Evolutionary conservation across 2,113 vertebrate species (phyloP).

Genomic region (Parus major): DNA sequence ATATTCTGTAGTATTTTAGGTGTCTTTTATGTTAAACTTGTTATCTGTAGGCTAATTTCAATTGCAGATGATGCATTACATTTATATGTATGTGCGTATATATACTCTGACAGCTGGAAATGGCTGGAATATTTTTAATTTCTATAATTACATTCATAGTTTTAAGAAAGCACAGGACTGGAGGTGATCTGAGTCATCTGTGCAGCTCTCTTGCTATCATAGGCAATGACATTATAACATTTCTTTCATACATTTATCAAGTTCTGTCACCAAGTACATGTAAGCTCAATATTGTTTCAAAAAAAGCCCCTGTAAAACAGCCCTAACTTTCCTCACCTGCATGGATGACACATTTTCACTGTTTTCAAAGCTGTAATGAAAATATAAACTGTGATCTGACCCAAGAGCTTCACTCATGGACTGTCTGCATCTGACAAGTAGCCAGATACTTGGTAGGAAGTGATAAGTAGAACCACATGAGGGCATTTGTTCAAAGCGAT

Average conservation of each 20-base stretch:
- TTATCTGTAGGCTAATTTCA: not conserved
- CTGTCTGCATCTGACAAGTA: not conserved
- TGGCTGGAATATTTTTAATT: not conserved
- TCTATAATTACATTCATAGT: not conserved
- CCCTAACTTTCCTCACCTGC: not conserved
- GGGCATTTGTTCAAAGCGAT: not conserved
- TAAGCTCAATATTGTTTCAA: not conserved
- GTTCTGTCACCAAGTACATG: not conserved
- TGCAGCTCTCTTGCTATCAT: not conserved
- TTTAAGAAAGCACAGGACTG: not conserved
- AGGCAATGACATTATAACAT: not conserved
- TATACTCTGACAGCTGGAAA: not conserved
- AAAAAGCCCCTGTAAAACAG: not conserved
- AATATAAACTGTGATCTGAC: not conserved
- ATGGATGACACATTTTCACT: not conserved
- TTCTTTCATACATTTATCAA: not conserved
- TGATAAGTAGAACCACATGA: not conserved
- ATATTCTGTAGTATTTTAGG: not conserved
- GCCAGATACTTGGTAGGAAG: not conserved
- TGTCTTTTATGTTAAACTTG: not conserved
- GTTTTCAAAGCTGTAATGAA: not conserved
- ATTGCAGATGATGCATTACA: not conserved
- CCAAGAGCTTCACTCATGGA: not conserved
- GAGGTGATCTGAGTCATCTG: not conserved
- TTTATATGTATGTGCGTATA: not conserved